Evolutionary conservation across 2,888 invertebrate species (phyloP), one percentile per base, ranked within the genome.

Genomic region (Pandemis heparana): DNA sequence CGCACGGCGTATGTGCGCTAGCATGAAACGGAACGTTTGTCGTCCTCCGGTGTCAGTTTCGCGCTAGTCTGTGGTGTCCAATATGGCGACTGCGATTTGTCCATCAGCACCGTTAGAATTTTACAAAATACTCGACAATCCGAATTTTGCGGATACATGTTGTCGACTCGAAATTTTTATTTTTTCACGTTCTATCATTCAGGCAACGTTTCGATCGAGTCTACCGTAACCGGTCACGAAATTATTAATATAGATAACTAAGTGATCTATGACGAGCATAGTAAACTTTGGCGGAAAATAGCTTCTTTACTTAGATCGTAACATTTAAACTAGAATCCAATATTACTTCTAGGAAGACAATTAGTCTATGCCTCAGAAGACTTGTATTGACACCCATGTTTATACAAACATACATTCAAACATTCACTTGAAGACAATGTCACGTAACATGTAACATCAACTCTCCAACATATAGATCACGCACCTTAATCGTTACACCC

Each of bases 231-330:
- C n/a, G n/a, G n/a, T n/a, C n/a, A n/a, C n/a, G n/a, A n/a, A 10
- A 56, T 65, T 59, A 46, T 41, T 38, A 6, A 43, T n/a, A n/a
- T n/a, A n/a, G n/a, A n/a, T n/a, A n/a, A 62, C 65, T 65, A 65
- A 23, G 67, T 72, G 66, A 23, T 12, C 38, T 60, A 60, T 18
- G 32, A 6, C 60, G 38, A 38, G 60, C 38, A 60, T 32, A 16
- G 18, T 53, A 53, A 46, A 48, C n/a, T 72, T 72, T 72, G 72
- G 62, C 72, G 62, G 43, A 46, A 16, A 67, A 43, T 62, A 62
- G 41, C 12, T 12, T 60, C 18, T 18, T 53, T 53, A 23, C 8
- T 12, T 53, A 41, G 6, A 48, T 46, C 8, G 56, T 39, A 67
- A 72, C 72, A 39, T 18, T 62, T 72, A 72, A n/a, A 62, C 67